Evolutionary conservation across 1,140 invertebrate genomes (phyloP), one percentile per base, ranked within the genome.

Genomic region (Xylocopa sonorina): DNA sequence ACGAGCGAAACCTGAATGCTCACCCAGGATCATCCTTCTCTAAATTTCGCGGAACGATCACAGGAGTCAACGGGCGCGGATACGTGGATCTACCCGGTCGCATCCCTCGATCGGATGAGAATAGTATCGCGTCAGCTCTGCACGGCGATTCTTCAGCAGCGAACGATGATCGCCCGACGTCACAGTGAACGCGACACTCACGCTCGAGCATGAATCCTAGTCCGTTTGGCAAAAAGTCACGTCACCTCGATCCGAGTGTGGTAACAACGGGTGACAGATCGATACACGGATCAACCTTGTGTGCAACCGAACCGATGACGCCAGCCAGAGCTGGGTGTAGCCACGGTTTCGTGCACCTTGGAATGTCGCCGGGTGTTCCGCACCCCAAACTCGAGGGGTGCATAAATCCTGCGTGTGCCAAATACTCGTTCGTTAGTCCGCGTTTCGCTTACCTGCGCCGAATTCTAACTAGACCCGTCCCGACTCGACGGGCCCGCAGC

Each of bases 1-100:
- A 86, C 85, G 85, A 86, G 81, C 81, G 85, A 87, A 87, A 87
- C 85, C 85, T 73, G 81, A 87, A 87, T 87, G 85, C 90, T 90
- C 89, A 74, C 51, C 79, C 83, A 67, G 80, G 53, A 69, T 83
- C 69, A 75, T 46, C 57, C 76, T 55, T 9, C 48, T n/a, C 18
- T 18, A 7, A 6, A 69, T 69, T 71, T 67, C 79, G 38, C 69
- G 78, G 82, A 83, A 89, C 85, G 87, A 90, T 66, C 27, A 84
- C n/a, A n/a, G n/a, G n/a, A n/a, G n/a, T n/a, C n/a, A n/a, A n/a
- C n/a, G n/a, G n/a, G n/a, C n/a, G n/a, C n/a, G n/a, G n/a, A n/a
- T n/a, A n/a, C n/a, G n/a, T n/a, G n/a, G n/a, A n/a, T n/a, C n/a
- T n/a, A n/a, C n/a, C n/a, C n/a, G n/a, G n/a, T n/a, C n/a, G n/a